Evolutionary conservation across 2,113 vertebrate genomes (phyloP).

Genomic region (Ceyx melanurus): DNA sequence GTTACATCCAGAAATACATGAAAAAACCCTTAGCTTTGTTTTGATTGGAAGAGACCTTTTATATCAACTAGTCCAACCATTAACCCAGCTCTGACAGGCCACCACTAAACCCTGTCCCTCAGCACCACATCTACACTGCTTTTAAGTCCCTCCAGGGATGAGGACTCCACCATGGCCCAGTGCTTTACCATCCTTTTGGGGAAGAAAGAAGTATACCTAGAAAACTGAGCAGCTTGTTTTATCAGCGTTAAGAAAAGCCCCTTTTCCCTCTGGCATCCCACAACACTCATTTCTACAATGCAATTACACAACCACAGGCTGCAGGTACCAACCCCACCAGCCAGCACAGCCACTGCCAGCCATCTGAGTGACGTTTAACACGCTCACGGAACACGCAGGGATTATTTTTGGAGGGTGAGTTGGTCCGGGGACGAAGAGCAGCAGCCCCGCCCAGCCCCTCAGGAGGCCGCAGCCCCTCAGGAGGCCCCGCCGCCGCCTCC

Average conservation of each 20-base stretch:
- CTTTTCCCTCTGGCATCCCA: neutral
- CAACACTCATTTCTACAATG: neutral
- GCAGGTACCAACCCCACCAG: rapidly evolving
- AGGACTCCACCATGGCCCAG: neutral
- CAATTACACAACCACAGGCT: rapidly evolving
- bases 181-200: neutral
- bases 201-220: too few species aligned
- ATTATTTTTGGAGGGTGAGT: rapidly evolving
- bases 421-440: neutral
- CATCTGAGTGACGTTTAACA: rapidly evolving
- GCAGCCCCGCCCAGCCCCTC: neutral
- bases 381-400: rapidly evolving
- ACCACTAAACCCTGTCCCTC: neutral
- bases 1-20: neutral
- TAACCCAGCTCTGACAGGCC: neutral
- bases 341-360: neutral
- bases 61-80: neutral
- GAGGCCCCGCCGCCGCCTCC: neutral
- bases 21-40: neutral
- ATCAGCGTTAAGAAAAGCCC: neutral
- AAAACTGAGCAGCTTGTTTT: neutral
- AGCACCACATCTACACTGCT: neutral
- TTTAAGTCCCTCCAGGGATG: neutral
- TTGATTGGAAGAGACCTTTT: neutral
- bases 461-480: neutral